phyloP scores from a whole-genome alignment of 2,113 vertebrate genomes.

The Festucalex cinctus region DNA sequence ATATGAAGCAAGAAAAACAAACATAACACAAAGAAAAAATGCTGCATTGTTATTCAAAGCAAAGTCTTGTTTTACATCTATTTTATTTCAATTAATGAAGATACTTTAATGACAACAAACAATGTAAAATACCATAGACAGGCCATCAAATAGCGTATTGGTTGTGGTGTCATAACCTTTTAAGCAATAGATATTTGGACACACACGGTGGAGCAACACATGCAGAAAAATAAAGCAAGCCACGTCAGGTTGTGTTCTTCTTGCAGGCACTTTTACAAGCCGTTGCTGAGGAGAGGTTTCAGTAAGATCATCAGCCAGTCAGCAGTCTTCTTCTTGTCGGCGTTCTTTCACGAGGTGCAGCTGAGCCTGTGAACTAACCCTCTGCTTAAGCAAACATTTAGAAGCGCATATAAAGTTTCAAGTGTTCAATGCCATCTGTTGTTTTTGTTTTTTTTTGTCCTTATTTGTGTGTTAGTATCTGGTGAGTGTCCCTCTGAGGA shows the following conservation, averaged over 20 bases:
- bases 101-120: no score
- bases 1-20: conserved; percentile 16
- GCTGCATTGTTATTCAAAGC: background rate
- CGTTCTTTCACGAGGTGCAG: conserved; percentile 91
- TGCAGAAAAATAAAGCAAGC: background rate
- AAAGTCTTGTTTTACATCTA: no score
- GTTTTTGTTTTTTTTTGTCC: background rate
- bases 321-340: conserved; percentile 83
- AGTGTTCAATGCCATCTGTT: background rate
- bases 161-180: no score
- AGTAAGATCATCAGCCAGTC: conserved; percentile 75
- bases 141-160: no score
- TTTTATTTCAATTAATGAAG: no score
- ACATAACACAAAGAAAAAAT: conserved; percentile 13
- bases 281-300: conserved; percentile 77
- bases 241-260: conserved; percentile 5
- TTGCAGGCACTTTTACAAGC: conserved; percentile 88
- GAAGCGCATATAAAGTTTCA: background rate
- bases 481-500: conserved; percentile 89
- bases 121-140: no score
- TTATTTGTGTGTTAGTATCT: conserved; percentile 73
- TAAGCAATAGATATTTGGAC: no score
- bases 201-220: no score
- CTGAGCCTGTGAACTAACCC: background rate
- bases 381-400: background rate